Evolutionary conservation across 2,113 vertebrate genomes (phyloP).

Genomic region (Nannobrachium achirus): DNA sequence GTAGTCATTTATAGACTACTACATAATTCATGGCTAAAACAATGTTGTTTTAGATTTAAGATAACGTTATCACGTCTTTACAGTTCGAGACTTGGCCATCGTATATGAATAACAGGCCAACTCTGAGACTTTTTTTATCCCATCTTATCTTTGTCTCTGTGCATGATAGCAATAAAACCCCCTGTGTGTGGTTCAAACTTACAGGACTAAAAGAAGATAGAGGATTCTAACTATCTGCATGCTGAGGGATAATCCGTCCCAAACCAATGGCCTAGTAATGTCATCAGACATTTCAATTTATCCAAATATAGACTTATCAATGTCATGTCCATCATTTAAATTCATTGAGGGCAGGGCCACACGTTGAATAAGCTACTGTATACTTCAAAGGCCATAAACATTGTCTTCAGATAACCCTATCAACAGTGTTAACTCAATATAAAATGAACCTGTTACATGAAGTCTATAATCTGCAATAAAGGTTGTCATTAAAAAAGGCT

Average conservation of each 20-base stretch:
- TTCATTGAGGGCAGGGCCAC: not conserved
- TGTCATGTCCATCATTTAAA: conserved; percentile 10
- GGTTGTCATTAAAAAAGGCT: no score
- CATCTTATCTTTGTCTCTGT: not conserved
- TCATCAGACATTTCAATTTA: not conserved
- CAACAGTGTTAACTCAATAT: no score
- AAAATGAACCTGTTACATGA: no score
- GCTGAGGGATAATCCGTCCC: not conserved
- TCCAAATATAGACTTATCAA: conserved; percentile 27
- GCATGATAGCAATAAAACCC: no score
- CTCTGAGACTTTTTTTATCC: no score
- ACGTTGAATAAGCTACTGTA: not conserved
- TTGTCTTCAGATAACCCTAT: no score
- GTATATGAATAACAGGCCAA: no score
- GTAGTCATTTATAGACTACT: no score
- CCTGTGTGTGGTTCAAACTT: not conserved
- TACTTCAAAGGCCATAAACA: no score
- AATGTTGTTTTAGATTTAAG: not conserved
- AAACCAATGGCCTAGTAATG: conserved; percentile 24
- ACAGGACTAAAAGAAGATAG: not conserved
- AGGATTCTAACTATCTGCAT: not conserved
- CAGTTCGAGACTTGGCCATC: no score
- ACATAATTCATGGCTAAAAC: not conserved
- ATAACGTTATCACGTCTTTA: not conserved
- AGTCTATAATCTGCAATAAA: no score